Evolutionary conservation across 2,797 vertebrate species (phyloP).

Genomic region (Acrossocheilus wenchowensis): DNA sequence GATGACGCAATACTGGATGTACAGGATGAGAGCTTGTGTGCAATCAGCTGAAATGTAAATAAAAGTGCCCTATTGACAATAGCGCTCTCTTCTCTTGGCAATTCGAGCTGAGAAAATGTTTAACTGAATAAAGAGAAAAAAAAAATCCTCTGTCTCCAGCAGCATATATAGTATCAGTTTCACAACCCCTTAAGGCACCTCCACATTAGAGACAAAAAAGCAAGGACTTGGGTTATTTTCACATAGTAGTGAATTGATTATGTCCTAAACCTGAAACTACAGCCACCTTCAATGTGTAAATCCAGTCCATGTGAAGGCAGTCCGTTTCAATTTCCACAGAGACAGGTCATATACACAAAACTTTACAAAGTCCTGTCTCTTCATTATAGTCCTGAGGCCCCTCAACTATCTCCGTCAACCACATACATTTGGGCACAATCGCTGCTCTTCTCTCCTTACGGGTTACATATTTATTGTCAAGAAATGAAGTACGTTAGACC

Average conservation of each 20-base stretch:
- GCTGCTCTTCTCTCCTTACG: constrained; percentile 14
- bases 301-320: constrained; percentile 35
- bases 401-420: constrained; percentile 5
- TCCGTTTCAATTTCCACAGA: constrained; percentile 50
- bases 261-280: constrained; percentile 24
- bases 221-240: constrained; percentile 7
- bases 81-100: constrained; percentile 41
- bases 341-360: constrained; percentile 50
- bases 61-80: constrained; percentile 44
- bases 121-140: constrained; percentile 44
- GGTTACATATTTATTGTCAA: not conserved
- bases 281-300: constrained; percentile 27
- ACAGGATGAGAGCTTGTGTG: constrained; percentile 53
- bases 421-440: constrained; percentile 33
- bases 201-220: constrained; percentile 44
- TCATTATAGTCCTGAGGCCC: constrained; percentile 35
- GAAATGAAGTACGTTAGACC: constrained; percentile 16
- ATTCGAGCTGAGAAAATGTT: constrained; percentile 25
- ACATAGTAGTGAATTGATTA: constrained; percentile 12
- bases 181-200: constrained; percentile 50
- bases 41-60: constrained; percentile 53
- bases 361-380: not conserved
- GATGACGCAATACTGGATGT: constrained; percentile 36
- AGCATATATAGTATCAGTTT: constrained; percentile 65
- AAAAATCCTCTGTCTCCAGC: constrained; percentile 82